These are phyloP conservation scores for Diuraphis noxia DNA, from an alignment of 1,140 invertebrate species.

Conservation along the genomic window DNA sequence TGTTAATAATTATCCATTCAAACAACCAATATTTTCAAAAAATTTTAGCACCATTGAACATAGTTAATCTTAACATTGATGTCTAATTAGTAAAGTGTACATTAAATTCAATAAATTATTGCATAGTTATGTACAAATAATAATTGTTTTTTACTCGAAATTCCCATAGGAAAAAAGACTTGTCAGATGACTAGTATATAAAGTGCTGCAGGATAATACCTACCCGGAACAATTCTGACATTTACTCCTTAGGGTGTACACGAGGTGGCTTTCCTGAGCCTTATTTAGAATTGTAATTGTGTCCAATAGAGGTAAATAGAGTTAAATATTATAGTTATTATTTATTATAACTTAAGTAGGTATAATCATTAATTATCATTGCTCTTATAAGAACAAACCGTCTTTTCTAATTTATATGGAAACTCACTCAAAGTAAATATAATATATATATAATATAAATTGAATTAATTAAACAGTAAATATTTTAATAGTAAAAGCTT, in stretches of 20 bases:
- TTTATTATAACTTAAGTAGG: background rate
- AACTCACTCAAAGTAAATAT: background rate
- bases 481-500: no score
- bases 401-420: background rate
- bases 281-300: background rate
- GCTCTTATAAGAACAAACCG: background rate
- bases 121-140: background rate
- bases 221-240: background rate
- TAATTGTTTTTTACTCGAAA: background rate
- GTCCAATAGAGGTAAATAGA: background rate
- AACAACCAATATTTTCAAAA: background rate
- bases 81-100: background rate
- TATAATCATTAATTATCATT: background rate
- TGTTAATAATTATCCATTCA: background rate
- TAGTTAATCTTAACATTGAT: background rate
- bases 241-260: background rate
- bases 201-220: background rate
- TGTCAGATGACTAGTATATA: background rate
- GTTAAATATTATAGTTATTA: background rate
- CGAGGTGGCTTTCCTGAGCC: background rate
- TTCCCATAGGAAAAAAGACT: background rate
- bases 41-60: background rate
- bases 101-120: background rate
- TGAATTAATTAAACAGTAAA: background rate
- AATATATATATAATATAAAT: background rate